A percentile compares a stretch with the other conserved stretches of the same genome.
These are phyloP conservation scores for Proctacanthus coquilletti DNA, from an alignment of 1,140 invertebrate species.

Conservation along the genomic window DNA sequence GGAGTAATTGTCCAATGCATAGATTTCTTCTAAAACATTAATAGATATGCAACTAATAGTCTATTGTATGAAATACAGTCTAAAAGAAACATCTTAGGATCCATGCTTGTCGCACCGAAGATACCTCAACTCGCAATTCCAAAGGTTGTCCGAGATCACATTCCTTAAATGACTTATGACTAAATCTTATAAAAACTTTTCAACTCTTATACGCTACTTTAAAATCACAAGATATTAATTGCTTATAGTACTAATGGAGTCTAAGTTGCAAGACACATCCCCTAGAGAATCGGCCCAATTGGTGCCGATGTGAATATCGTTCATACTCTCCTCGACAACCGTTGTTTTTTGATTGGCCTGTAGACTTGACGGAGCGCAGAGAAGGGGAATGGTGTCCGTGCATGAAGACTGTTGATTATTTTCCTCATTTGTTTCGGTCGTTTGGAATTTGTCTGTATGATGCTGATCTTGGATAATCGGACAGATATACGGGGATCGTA, in stretches of 20 bases:
- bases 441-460: conserved; percentile 1
- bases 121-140: too few relatives aligned
- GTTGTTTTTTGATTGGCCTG: conserved; percentile 2
- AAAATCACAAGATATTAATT: too few relatives aligned
- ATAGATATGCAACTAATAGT: too few relatives aligned
- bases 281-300: neutral
- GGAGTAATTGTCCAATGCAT: too few relatives aligned
- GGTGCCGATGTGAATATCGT: neutral
- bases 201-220: too few relatives aligned
- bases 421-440: conserved; percentile 3
- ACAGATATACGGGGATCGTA: conserved; percentile 3
- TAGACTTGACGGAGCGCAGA: conserved; percentile 1
- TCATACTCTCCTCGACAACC: conserved; percentile 2
- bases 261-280: conserved; percentile 5
- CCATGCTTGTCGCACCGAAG: too few relatives aligned
- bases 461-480: conserved; percentile 4
- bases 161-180: too few relatives aligned
- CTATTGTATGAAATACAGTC: too few relatives aligned
- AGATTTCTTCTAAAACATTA: too few relatives aligned
- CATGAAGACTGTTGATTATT: neutral
- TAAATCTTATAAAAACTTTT: too few relatives aligned
- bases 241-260: conserved; percentile 7
- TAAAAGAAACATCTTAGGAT: too few relatives aligned
- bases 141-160: too few relatives aligned
- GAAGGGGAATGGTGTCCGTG: conserved; percentile 6